Evolutionary conservation across 1,140 invertebrate species (phyloP).

Genomic region (Musca domestica): DNA sequence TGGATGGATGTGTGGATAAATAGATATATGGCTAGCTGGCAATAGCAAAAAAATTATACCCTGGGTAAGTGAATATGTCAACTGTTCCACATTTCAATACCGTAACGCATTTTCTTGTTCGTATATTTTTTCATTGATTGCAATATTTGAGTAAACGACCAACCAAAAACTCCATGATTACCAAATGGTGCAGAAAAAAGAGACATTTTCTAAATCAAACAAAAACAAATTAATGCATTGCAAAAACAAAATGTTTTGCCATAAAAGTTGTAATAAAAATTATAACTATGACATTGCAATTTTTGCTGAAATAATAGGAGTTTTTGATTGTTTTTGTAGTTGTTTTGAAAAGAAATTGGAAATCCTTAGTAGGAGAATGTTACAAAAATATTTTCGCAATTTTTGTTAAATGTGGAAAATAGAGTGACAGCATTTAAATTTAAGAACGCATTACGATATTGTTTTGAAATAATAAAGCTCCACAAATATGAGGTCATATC

Average conservation of each 20-base stretch:
- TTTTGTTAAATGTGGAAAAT: too few species aligned
- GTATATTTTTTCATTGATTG: not conserved
- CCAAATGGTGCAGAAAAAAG: not conserved
- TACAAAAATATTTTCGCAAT: too few species aligned
- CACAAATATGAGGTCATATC: too few species aligned
- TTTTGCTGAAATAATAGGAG: not conserved
- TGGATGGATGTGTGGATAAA: too few species aligned
- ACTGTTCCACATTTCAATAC: conserved; percentile 20
- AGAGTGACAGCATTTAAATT: too few species aligned
- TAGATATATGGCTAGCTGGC: too few species aligned
- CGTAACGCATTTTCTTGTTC: not conserved
- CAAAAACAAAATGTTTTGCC: not conserved
- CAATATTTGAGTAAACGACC: too few species aligned
- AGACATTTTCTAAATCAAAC: not conserved
- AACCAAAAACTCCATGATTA: not conserved
- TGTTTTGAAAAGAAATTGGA: too few species aligned
- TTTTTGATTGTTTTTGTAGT: not conserved
- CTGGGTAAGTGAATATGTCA: not conserved
- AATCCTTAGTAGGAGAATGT: too few species aligned
- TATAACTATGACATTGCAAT: conserved; percentile 12
- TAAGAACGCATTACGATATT: too few species aligned
- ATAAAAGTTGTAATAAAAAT: conserved; percentile 19
- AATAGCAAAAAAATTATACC: too few species aligned
- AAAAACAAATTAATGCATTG: not conserved
- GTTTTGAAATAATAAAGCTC: too few species aligned